Base-by-base conservation (phyloP, 2,888 invertebrate genomes). In the Ctenicera cuprea region DNA sequence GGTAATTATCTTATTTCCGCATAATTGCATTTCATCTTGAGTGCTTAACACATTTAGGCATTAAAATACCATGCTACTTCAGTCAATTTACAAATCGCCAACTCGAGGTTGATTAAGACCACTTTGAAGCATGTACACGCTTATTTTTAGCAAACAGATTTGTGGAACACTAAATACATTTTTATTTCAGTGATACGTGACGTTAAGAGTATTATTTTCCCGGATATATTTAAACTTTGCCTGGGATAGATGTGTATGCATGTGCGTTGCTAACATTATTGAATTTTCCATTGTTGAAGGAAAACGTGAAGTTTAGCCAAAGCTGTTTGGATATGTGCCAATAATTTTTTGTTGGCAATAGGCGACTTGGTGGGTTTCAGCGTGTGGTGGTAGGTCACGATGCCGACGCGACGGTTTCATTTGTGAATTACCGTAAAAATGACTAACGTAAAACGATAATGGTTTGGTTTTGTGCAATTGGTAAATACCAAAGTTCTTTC, bases 221-320 rank as follows among this genome's bases (percentile, higher is more conserved):
- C 33, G 57, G 57, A 57, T 57, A 57, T 16, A 57, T 57, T 57
- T 57, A 57, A 52, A 37, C 37, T 33, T 57, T 57, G 57, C 57
- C 57, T 37, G 57, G 57, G 57, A 57, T 33, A 48, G 16, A 48
- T 18, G 20, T 20, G 20, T 18, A 48, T 22, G 22, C 22, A 11
- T 45, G 18, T 45, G 4, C 50, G 22, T 22, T 12, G n/a, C 22
- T 20, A 22, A 22, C 50, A 11, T 22, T 22, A 50, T 22, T 5
- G 18, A 57, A 57, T 18, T 16, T 16, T 16, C 37, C 33, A 57
- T 57, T 57, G 57, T 57, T 57, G 57, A 57, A 33, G 11, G 57
- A 57, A 37, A 57, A 22, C 57, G 57, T 8, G 16, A 33, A 57
- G 18, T 33, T 57, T 57, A 16, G 57, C 33, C 57, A 57, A 33